phyloP scores from a whole-genome alignment of 1,140 invertebrate species.

The Macrotrachela quadricornifera region DNA sequence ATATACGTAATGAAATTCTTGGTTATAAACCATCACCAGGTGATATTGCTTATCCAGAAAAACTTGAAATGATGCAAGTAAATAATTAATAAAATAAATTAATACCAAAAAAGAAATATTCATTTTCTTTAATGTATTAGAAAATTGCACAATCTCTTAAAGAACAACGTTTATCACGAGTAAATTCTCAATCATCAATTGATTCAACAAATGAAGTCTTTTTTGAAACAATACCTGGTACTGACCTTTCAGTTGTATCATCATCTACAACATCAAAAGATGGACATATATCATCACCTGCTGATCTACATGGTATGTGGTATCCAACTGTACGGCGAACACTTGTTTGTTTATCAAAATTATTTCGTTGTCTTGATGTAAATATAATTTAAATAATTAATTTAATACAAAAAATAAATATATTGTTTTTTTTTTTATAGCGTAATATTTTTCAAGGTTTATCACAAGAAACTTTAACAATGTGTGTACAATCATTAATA shows the following conservation, averaged over 20 bases:
- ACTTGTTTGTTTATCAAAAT: constrained; percentile 71
- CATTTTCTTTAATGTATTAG: no score
- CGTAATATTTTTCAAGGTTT: constrained; percentile 69
- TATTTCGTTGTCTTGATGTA: constrained; percentile 77
- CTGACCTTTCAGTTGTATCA: no score
- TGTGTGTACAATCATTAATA: constrained; percentile 70
- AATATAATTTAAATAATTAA: constrained; percentile 10
- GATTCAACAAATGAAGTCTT: background rate
- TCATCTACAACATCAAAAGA: background rate
- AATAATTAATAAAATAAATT: no score
- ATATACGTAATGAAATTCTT: constrained; percentile 69
- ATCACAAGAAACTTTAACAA: constrained; percentile 73
- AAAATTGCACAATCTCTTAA: no score
- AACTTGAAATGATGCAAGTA: constrained; percentile 68
- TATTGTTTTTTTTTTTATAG: no score
- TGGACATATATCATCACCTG: constrained; percentile 29
- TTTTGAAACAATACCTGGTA: no score
- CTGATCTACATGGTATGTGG: constrained; percentile 97
- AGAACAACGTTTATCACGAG: constrained; percentile 5
- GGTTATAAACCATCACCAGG: constrained; percentile 60
- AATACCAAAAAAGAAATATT: no score
- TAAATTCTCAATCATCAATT: background rate
- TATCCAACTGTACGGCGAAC: constrained; percentile 86
- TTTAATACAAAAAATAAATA: no score
- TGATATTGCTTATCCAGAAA: constrained; percentile 88